phyloP scores from a whole-genome alignment of 2,797 vertebrate genomes.

The Cuculus canorus region DNA sequence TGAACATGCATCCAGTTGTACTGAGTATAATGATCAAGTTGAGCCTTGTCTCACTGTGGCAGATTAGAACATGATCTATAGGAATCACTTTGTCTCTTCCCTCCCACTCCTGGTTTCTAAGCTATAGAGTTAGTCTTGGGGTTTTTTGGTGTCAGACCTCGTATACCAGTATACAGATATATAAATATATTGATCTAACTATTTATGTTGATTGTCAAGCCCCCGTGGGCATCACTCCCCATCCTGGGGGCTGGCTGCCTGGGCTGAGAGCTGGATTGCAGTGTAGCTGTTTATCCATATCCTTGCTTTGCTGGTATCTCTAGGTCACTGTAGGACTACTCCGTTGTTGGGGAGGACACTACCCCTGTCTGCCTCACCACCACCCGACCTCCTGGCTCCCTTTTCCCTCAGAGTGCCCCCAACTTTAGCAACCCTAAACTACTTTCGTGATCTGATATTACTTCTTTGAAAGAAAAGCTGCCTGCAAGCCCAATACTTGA shows the following conservation, averaged over 20 bases:
- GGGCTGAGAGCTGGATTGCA: background rate
- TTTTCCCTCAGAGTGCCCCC: background rate
- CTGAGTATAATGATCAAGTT: no score
- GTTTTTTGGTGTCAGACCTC: no score
- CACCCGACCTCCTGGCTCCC: no score
- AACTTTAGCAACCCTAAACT: background rate
- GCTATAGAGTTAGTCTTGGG: no score
- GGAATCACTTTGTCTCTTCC: no score
- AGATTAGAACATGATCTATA: no score
- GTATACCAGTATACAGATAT: background rate
- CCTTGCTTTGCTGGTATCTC: background rate
- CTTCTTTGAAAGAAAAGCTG: background rate
- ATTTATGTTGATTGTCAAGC: background rate
- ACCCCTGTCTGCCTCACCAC: background rate
- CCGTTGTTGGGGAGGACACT: no score
- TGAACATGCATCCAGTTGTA: no score
- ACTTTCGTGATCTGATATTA: background rate
- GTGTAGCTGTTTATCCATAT: background rate
- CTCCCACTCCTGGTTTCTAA: no score
- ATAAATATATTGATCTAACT: background rate
- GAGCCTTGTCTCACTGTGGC: no score
- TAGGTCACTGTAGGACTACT: accelerated
- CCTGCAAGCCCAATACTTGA: background rate
- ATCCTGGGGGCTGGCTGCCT: background rate
- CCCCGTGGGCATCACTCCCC: background rate